Evolutionary conservation across 2,888 invertebrate genomes (phyloP).

Genomic region (Drepana falcataria): DNA sequence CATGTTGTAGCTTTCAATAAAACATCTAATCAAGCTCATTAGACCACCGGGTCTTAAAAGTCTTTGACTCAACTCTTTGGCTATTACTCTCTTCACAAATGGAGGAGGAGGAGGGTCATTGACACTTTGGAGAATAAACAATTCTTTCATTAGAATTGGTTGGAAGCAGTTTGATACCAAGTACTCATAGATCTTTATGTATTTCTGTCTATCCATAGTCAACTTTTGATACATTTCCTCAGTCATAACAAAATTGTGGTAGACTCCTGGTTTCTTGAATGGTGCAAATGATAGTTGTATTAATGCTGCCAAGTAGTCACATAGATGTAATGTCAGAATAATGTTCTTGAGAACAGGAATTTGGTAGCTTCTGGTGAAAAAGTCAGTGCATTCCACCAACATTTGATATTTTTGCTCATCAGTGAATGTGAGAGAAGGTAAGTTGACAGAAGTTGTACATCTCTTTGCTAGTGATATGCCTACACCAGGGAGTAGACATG

Average conservation of each 20-base stretch:
- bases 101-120: constrained; percentile 70
- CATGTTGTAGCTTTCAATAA: constrained; percentile 77
- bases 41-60: constrained; percentile 82
- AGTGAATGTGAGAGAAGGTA: constrained; percentile 47
- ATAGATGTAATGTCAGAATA: constrained; percentile 76
- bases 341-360: constrained; percentile 75
- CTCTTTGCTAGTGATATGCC: constrained; percentile 74
- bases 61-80: constrained; percentile 78
- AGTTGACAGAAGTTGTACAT: constrained; percentile 44
- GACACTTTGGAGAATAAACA: constrained; percentile 81
- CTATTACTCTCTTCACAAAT: constrained; percentile 82
- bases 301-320: constrained; percentile 81
- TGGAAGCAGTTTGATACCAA: constrained; percentile 79
- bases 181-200: constrained; percentile 65
- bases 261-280: constrained; percentile 77
- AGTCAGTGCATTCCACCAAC: constrained; percentile 68
- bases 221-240: constrained; percentile 73
- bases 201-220: constrained; percentile 68
- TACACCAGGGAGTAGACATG: constrained; percentile 82
- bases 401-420: constrained; percentile 74
- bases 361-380: constrained; percentile 65
- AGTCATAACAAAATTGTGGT: constrained; percentile 74
- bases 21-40: constrained; percentile 80
- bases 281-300: constrained; percentile 85
- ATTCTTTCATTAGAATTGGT: constrained; percentile 81